Conservation (phyloP, 1,140 invertebrate genomes). For the Bombus pyrosoma region DNA sequence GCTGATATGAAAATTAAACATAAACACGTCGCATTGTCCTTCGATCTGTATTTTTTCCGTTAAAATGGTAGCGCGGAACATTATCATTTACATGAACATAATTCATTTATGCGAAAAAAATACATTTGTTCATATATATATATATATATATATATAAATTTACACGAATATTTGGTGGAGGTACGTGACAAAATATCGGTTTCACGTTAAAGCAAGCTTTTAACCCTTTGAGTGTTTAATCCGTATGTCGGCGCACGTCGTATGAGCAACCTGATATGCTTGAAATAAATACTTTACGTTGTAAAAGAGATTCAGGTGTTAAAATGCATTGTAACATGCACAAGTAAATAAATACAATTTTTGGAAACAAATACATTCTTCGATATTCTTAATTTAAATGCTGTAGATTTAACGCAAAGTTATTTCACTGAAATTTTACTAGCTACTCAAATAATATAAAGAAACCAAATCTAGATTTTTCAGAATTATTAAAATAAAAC, state of each 20-base stretch:
- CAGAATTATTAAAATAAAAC: too few species aligned
- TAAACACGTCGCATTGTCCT: not conserved
- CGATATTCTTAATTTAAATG: too few species aligned
- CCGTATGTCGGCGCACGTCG: not conserved
- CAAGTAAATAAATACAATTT: not conserved
- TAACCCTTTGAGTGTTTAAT: not conserved
- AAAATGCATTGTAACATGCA: too few species aligned
- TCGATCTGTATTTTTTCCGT: not conserved
- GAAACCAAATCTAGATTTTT: too few species aligned
- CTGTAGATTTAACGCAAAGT: too few species aligned
- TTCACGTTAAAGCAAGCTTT: not conserved
- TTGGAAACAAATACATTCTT: too few species aligned
- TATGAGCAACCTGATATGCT: not conserved
- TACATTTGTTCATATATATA: not conserved
- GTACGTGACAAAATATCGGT: not conserved
- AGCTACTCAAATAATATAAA: too few species aligned
- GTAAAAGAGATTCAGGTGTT: not conserved
- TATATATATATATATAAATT: not conserved
- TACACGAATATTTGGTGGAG: not conserved
- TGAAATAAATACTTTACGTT: not conserved
- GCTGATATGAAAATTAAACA: conserved; percentile 18
- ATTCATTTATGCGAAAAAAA: not conserved
- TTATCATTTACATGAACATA: not conserved
- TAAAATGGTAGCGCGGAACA: not conserved
- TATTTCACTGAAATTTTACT: too few species aligned